Evolutionary conservation across 2,888 invertebrate species (phyloP), one percentile per base, ranked within the genome.

Genomic region (Crematogaster levior): DNA sequence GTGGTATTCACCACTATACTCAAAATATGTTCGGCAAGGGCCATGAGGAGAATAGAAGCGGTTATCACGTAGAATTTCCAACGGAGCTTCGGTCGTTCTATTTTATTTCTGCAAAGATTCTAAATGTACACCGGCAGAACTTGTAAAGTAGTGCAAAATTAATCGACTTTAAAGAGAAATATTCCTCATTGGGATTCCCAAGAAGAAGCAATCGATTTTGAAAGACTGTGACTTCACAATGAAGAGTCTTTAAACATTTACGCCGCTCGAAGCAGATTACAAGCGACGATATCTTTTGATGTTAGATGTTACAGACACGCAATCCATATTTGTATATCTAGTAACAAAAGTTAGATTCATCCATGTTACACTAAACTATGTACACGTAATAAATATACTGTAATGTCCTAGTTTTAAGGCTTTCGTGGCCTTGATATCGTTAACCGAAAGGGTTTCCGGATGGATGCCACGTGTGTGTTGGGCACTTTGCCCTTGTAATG

Each of bases 1-100:
- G 90, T 87, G 0, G 85, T 85, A 66, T 91, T 92, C 51, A 91
- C 91, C 3, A 91, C 24, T 27, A 94, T 84, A 75, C 94, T 94
- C 4, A 94, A 82, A n/a, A 92, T 7, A 81, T 94, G 94, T 66
- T 94, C 94, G 0, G 89, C 3, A 3, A 93, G 21, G 7, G 94
- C 93, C 24, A 91, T 81, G 27, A 90, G 12, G 66, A 94, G 81
- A 37, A 94, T 87, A 9, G 80, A 53, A 10, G 72, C 81, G 3
- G 91, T 86, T 21, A 94, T 92, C 5, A 87, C 1, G 7, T 84
- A 43, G 34, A 94, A 91, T 83, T 92, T 94, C 92, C 91, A 92
- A 40, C 93, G 90, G 3, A 94, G 88, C 24, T 83, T 82, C 0
- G 93, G 91, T 51, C 87, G 82, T 34, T 84, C 88, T 27, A 90